phyloP scores from a whole-genome alignment of 2,888 invertebrate genomes.

The Euproctis similis region DNA sequence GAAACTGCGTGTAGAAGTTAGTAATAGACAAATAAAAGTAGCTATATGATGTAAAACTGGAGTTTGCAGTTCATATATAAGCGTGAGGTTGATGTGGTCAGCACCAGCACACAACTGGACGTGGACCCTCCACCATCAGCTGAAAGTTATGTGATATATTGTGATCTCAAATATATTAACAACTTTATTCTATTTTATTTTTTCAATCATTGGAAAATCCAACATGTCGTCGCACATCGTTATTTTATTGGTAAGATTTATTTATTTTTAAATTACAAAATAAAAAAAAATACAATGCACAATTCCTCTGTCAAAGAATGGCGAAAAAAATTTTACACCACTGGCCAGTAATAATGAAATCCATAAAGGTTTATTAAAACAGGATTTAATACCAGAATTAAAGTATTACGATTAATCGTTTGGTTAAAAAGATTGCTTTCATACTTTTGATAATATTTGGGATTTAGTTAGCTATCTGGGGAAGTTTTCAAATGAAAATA shows the following conservation, averaged over 20 bases:
- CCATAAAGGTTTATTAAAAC: too few relatives aligned
- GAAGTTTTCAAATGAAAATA: too few relatives aligned
- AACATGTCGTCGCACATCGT: slow-evolving; percentile 29
- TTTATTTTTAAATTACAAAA: not conserved
- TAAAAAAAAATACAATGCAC: too few relatives aligned
- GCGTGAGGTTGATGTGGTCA: slow-evolving; percentile 2
- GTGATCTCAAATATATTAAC: slow-evolving; percentile 27
- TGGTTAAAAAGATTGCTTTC: too few relatives aligned
- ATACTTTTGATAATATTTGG: too few relatives aligned
- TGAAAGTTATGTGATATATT: slow-evolving; percentile 36
- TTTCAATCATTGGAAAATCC: slow-evolving; percentile 8
- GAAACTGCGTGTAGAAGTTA: not conserved
- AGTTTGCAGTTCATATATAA: slow-evolving; percentile 20
- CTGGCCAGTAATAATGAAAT: too few relatives aligned
- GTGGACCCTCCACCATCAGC: slow-evolving; percentile 12
- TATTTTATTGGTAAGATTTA: slow-evolving; percentile 37
- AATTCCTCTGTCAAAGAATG: too few relatives aligned
- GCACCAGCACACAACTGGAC: slow-evolving; percentile 15
- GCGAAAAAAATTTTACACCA: too few relatives aligned
- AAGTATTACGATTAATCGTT: too few relatives aligned
- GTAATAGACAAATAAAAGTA: not conserved
- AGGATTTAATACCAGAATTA: too few relatives aligned
- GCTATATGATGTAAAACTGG: not conserved
- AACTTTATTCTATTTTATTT: too few relatives aligned
- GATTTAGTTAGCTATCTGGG: too few relatives aligned